Base-by-base conservation (phyloP, 2,797 vertebrate genomes). In the Pogoniulus pusillus region DNA sequence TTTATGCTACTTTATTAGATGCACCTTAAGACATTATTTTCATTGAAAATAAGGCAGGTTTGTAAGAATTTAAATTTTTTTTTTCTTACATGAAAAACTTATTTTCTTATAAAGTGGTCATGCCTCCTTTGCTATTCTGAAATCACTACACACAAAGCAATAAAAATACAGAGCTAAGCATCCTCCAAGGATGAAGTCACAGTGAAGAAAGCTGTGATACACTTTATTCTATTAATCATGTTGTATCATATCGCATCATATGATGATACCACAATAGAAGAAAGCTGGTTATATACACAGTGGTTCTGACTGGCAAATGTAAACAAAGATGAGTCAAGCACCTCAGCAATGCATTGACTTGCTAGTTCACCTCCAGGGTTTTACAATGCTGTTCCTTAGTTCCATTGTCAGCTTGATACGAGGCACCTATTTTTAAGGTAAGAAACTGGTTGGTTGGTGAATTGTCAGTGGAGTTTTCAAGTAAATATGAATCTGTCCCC, bases 1-100 rank as follows among this genome's bases (percentile, higher is more conserved):
- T 81, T 85, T 91, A 90, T 51, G 91, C 93, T 94, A 91, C 79
- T 91, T 93, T 90, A 49, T 75, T 91, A 90, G 71, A 93, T 85
- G 57, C 39, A 85, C 86, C 49, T 29, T 94, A 94, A 95, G 88
- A 95, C 84, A 90, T 92, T 62, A 95, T 91, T 94, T 92, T 95
- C 84, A 94, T 89, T 91, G 87, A 94, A 96, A 96, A 91, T 97
- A 96, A 96, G 96, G 96, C 96, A 95, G 88, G 20, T 57, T 91
- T 84, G 20, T 82, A 93, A 91, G 69, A 94, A 91, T 90, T 89
- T 86, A 78, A 86, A 57, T 73, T 65, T 27, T 45, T 7, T 75
- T 89, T 88, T 85, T 85, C 85, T 89, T 85, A 57, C 39, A 80
- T 27, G 35, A 92, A 84, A 87, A 94, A 41, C 15, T 64, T 41